These are phyloP conservation scores for Argyresthia goedartella DNA, from an alignment of 2,888 invertebrate species.

Conservation along the genomic window DNA sequence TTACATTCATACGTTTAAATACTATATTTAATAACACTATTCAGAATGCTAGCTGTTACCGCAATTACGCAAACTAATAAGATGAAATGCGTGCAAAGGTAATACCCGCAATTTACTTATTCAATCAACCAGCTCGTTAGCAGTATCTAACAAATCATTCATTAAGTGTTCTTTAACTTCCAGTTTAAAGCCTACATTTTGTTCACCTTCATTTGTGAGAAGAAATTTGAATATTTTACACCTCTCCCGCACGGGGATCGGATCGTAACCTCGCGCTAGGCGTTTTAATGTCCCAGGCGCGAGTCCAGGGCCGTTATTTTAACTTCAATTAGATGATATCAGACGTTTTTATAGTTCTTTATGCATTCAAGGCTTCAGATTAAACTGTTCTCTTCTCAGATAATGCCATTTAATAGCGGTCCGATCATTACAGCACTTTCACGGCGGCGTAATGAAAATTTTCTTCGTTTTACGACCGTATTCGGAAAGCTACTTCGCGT, in stretches of 20 bases:
- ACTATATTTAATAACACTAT: no score
- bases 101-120: no score
- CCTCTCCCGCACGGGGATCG: slow-evolving; percentile 37
- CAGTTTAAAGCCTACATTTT: no score
- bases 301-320: slow-evolving; percentile 38
- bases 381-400: slow-evolving; percentile 51
- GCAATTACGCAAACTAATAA: no score
- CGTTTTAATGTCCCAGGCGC: slow-evolving; percentile 43
- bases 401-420: slow-evolving; percentile 57
- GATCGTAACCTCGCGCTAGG: slow-evolving; percentile 45
- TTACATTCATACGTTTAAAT: no score
- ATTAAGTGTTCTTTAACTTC: no score
- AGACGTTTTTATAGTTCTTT: slow-evolving; percentile 66
- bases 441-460: slow-evolving; percentile 55
- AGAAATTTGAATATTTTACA: slow-evolving; percentile 60
- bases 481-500: slow-evolving; percentile 20
- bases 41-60: no score
- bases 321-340: slow-evolving; percentile 68
- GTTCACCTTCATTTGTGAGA: slow-evolving; percentile 31
- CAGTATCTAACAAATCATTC: no score
- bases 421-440: slow-evolving; percentile 57
- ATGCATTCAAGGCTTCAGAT: slow-evolving; percentile 60
- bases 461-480: slow-evolving; percentile 49
- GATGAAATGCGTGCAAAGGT: no score
- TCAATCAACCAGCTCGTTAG: no score